A percentile compares a stretch with the other conserved stretches of the same genome.
Conservation (phyloP, 64 coral and sea anemone species). For the Montipora foliosa region DNA sequence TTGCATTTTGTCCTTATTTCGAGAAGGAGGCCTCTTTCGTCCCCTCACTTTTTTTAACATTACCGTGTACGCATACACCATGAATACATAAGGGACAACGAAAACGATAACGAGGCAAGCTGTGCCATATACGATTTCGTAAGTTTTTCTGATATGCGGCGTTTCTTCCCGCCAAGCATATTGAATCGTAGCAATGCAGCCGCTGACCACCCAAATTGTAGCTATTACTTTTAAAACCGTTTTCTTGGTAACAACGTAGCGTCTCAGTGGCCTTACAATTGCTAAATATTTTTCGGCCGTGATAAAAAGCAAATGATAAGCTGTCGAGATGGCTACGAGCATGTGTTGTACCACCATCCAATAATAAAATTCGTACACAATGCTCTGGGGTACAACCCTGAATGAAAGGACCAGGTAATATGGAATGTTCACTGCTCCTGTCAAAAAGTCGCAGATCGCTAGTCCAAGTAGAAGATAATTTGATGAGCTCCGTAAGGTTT, state of each 20-base stretch:
- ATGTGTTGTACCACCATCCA: constrained; percentile 5
- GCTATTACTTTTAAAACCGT: constrained; percentile 34
- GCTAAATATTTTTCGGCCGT: constrained; percentile 66
- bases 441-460: constrained; percentile 78
- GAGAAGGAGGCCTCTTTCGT: background rate
- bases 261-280: constrained; percentile 50
- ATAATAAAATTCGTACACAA: background rate
- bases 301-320: constrained; percentile 60
- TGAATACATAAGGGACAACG: constrained; percentile 59
- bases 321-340: constrained; percentile 15
- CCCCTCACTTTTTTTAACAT: constrained; percentile 34
- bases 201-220: constrained; percentile 34
- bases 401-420: constrained; percentile 23
- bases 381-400: background rate
- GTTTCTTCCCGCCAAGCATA: background rate
- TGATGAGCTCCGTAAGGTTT: constrained; percentile 45
- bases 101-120: constrained; percentile 60
- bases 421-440: constrained; percentile 68
- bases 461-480: constrained; percentile 81
- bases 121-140: background rate
- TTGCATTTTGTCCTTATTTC: background rate
- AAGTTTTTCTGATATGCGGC: no score
- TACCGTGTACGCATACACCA: constrained; percentile 39
- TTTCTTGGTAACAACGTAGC: constrained; percentile 40
- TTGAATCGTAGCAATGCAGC: constrained; percentile 5